Conservation (phyloP, 2,888 invertebrate genomes). For the Bruchidius siliquastri region DNA sequence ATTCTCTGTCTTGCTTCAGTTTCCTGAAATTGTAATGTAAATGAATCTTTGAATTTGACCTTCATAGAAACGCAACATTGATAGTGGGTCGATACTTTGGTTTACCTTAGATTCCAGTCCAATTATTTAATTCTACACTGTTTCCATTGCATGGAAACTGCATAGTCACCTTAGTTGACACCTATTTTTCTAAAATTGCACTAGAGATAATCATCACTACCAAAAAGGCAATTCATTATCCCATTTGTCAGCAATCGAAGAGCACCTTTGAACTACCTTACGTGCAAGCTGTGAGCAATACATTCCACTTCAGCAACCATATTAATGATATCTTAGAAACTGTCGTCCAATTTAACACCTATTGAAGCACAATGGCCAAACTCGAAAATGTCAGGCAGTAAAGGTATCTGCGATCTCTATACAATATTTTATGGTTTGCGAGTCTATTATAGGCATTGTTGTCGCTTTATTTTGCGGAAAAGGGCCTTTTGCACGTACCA, state of each 20-base stretch:
- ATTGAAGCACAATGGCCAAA: not conserved
- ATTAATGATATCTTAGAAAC: not conserved
- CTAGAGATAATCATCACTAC: too few relatives aligned
- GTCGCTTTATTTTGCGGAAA: conserved; percentile 24
- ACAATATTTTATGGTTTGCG: not conserved
- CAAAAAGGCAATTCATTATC: not conserved
- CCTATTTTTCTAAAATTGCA: too few relatives aligned
- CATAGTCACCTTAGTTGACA: too few relatives aligned
- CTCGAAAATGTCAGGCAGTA: not conserved
- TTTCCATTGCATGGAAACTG: too few relatives aligned
- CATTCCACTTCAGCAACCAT: not conserved
- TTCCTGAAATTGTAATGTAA: not conserved
- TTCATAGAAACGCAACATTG: not conserved
- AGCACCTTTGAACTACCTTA: not conserved
- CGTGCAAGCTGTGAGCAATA: not conserved
- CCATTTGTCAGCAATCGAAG: not conserved
- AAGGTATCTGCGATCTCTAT: not conserved
- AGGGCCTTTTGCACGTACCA: conserved; percentile 23
- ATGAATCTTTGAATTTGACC: not conserved
- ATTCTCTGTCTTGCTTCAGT: not conserved
- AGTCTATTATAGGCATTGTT: not conserved
- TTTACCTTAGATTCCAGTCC: too few relatives aligned
- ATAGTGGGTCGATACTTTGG: not conserved
- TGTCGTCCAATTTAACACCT: not conserved
- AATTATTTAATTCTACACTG: too few relatives aligned